These are phyloP conservation scores for Megalops atlanticus DNA, from an alignment of 2,113 vertebrate species.

Conservation along the genomic window DNA sequence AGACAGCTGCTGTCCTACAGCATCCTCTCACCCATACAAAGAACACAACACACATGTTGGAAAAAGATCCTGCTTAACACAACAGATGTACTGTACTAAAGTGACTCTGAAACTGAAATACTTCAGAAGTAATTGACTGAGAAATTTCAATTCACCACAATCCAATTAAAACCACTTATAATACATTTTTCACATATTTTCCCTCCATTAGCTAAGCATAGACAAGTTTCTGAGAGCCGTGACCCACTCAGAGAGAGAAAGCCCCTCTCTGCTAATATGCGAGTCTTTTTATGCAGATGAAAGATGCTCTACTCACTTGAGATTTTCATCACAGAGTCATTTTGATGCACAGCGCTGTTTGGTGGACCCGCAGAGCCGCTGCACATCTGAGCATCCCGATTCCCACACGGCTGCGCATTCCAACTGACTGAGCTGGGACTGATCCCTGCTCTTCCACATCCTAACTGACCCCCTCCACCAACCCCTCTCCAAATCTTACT, in stretches of 20 bases:
- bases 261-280: neutral
- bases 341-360: conserved; percentile 41
- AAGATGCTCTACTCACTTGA: conserved; percentile 64
- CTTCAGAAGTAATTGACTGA: neutral
- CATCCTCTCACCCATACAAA: no score
- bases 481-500: neutral
- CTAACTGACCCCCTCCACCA: neutral
- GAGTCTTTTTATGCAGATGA: neutral
- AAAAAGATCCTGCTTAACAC: neutral
- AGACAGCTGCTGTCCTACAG: no score
- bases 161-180: neutral
- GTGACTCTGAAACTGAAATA: neutral
- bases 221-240: neutral
- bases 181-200: neutral
- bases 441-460: conserved; percentile 46
- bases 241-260: neutral
- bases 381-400: conserved; percentile 60
- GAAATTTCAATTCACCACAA: neutral
- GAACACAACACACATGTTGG: no score
- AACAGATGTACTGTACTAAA: neutral
- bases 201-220: neutral
- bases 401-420: conserved; percentile 63
- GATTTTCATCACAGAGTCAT: conserved; percentile 65
- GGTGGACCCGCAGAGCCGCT: conserved; percentile 43
- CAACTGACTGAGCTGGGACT: conserved; percentile 51